Evolutionary conservation across 1,140 invertebrate species (phyloP).

Genomic region (Phthorimaea operculella): DNA sequence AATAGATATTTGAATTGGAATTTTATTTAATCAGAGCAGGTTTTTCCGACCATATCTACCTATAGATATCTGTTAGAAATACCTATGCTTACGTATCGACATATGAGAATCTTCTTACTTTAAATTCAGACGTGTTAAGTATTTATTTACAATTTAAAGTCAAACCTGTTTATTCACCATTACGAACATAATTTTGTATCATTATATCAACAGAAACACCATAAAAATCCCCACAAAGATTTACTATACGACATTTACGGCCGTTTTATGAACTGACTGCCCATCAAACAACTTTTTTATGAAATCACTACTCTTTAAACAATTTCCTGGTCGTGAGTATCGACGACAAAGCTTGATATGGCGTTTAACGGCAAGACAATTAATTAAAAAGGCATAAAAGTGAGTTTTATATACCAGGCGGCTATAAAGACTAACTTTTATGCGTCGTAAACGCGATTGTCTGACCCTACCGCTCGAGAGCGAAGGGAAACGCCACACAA

Average conservation of each 20-base stretch:
- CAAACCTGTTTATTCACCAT: background rate
- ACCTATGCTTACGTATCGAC: background rate
- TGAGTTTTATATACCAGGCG: slow-evolving; percentile 63
- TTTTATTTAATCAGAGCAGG: background rate
- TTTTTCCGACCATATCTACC: background rate
- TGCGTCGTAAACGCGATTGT: slow-evolving; percentile 68
- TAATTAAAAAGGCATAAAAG: slow-evolving; percentile 68
- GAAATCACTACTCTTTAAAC: slow-evolving; percentile 55
- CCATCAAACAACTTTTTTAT: slow-evolving; percentile 54
- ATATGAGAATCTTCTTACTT: background rate
- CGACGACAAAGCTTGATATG: slow-evolving; percentile 53
- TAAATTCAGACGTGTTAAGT: no score
- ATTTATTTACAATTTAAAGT: background rate
- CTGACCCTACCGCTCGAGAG: slow-evolving; percentile 44
- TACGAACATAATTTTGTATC: background rate
- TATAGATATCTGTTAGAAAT: background rate
- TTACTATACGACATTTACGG: slow-evolving; percentile 43
- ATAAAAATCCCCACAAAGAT: slow-evolving; percentile 17
- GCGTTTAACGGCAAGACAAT: slow-evolving; percentile 60
- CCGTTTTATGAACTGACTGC: slow-evolving; percentile 46
- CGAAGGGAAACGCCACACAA: background rate
- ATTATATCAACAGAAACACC: background rate
- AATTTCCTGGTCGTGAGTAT: slow-evolving; percentile 50
- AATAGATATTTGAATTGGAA: background rate
- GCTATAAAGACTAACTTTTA: slow-evolving; percentile 70